Evolutionary conservation across 2,797 vertebrate species (phyloP).

Genomic region (Gymnoscopelus braueri): DNA sequence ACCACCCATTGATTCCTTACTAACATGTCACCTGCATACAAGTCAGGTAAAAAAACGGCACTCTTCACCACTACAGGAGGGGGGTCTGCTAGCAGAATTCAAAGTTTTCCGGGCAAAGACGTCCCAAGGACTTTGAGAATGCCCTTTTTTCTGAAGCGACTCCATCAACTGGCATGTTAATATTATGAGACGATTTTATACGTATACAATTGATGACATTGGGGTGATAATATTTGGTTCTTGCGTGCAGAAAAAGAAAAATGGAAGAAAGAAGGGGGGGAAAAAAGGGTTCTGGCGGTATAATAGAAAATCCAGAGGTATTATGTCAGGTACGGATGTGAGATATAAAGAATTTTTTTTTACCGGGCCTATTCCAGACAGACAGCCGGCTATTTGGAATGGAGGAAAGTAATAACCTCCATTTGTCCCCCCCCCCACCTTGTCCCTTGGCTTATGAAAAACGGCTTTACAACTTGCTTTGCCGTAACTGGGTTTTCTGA

Average conservation of each 20-base stretch:
- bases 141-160: slow-evolving; percentile 21
- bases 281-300: slow-evolving; percentile 36
- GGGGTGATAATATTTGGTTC: slow-evolving; percentile 71
- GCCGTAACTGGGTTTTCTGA: slow-evolving; percentile 81
- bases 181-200: slow-evolving; percentile 55
- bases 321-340: slow-evolving; percentile 74
- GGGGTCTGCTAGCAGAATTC: slow-evolving; percentile 48
- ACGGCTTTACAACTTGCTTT: slow-evolving; percentile 82
- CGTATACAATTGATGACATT: slow-evolving; percentile 66
- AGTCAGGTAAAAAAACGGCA: slow-evolving; percentile 45
- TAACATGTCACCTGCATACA: slow-evolving; percentile 55
- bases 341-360: slow-evolving; percentile 81
- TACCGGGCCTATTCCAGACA: slow-evolving; percentile 77
- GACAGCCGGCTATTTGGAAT: slow-evolving; percentile 81
- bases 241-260: slow-evolving; percentile 49
- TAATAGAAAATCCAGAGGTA: slow-evolving; percentile 71
- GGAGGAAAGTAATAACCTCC: slow-evolving; percentile 82
- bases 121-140: slow-evolving; percentile 65
- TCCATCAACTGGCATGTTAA: slow-evolving; percentile 43
- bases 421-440: slow-evolving; percentile 69
- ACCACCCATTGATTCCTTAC: slow-evolving; percentile 61
- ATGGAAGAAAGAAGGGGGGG: slow-evolving; percentile 38
- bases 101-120: slow-evolving; percentile 74
- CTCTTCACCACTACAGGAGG: slow-evolving; percentile 34
- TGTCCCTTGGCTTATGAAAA: slow-evolving; percentile 81